phyloP scores from a whole-genome alignment of 2,888 invertebrate species.

The Saturnia pavonia region DNA sequence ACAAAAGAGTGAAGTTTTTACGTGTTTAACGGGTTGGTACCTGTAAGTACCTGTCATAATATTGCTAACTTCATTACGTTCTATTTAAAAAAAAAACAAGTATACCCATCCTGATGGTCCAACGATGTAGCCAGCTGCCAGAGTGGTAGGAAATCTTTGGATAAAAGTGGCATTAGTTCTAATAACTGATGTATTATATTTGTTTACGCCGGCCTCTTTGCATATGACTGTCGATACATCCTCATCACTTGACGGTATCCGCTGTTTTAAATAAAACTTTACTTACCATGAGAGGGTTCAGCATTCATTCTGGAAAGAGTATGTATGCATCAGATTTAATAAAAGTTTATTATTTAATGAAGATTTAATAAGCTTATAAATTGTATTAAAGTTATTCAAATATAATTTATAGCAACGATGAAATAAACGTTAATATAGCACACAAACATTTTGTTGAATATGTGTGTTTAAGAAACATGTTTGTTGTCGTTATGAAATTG shows the following conservation, averaged over 20 bases:
- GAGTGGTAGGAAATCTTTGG: too few species aligned
- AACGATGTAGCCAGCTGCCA: too few species aligned
- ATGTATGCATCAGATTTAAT: too few species aligned
- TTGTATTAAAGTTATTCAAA: background rate
- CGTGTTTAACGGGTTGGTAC: background rate
- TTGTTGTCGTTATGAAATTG: background rate
- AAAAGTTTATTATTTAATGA: too few species aligned
- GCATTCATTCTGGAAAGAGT: too few species aligned
- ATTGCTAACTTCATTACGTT: too few species aligned
- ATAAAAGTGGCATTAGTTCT: too few species aligned
- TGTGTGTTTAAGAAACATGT: background rate
- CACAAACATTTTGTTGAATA: background rate
- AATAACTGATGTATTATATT: background rate
- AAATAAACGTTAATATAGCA: background rate
- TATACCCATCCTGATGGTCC: too few species aligned
- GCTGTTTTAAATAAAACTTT: background rate
- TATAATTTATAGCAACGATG: background rate
- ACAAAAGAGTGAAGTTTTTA: background rate
- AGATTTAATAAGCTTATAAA: background rate
- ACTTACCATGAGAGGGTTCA: too few species aligned
- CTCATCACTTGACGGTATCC: background rate
- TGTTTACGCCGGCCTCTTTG: background rate
- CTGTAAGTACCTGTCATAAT: too few species aligned
- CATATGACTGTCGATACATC: background rate
- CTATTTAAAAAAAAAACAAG: too few species aligned